These are phyloP conservation scores for Ceratosolen fusciceps DNA, from an alignment of 1,140 invertebrate species.

Conservation along the genomic window DNA sequence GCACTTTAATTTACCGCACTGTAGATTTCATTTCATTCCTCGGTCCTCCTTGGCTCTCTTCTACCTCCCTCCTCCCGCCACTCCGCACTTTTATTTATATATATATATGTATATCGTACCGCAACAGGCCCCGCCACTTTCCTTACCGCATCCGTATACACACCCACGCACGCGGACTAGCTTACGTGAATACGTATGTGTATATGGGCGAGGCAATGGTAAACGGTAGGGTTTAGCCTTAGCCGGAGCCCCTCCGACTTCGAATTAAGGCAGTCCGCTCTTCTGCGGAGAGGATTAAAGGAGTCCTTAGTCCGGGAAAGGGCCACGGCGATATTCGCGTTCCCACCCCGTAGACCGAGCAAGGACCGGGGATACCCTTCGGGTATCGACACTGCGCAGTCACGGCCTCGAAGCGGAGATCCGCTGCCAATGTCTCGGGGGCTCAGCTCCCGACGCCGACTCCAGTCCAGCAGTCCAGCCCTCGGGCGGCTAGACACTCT, in stretches of 20 bases:
- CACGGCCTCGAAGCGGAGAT: background rate
- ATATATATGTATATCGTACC: no score
- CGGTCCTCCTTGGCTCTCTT: conserved; percentile 55
- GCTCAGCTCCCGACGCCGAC: no score
- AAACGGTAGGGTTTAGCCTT: conserved; percentile 57
- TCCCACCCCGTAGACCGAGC: background rate
- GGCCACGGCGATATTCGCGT: background rate
- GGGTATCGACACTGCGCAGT: no score
- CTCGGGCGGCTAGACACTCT: background rate
- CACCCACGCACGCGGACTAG: conserved; percentile 52
- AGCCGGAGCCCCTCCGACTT: conserved; percentile 61
- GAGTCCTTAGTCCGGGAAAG: conserved; percentile 26
- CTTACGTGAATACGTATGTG: conserved; percentile 48
- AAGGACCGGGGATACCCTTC: background rate
- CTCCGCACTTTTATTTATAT: no score
- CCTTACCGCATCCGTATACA: conserved; percentile 60
- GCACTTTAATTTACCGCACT: conserved; percentile 71
- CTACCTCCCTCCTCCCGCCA: conserved; percentile 54
- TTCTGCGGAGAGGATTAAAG: conserved; percentile 50
- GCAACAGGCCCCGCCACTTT: conserved; percentile 46
- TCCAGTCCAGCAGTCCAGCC: background rate
- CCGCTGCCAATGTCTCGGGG: background rate
- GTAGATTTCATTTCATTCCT: conserved; percentile 69
- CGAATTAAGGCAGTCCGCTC: conserved; percentile 53
- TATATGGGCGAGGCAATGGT: no score